These are phyloP conservation scores for Erithacus rubecula DNA, from an alignment of 2,797 vertebrate species.

Conservation along the genomic window DNA sequence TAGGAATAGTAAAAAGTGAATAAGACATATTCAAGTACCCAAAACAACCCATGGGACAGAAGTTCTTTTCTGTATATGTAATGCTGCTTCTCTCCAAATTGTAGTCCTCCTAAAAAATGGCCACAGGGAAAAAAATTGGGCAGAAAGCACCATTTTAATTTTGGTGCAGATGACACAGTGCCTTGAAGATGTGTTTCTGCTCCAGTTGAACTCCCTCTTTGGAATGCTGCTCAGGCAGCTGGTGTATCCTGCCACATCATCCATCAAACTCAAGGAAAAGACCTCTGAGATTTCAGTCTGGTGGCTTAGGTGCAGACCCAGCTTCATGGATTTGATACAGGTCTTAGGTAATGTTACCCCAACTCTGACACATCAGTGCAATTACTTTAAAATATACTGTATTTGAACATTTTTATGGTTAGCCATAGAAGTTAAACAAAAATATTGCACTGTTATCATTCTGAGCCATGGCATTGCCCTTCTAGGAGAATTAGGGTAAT, in stretches of 20 bases:
- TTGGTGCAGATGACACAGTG: not conserved
- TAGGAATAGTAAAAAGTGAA: not conserved
- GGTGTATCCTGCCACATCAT: not conserved
- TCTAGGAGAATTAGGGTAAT: not conserved
- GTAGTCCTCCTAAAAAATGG: not conserved
- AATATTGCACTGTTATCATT: not conserved
- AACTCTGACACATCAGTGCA: not conserved
- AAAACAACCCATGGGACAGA: not conserved
- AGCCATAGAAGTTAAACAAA: not conserved
- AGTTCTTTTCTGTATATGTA: not conserved
- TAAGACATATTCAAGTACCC: not conserved
- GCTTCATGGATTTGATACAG: not conserved
- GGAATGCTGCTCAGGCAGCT: not conserved
- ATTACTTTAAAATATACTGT: not conserved
- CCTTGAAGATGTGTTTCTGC: not conserved
- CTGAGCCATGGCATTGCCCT: not conserved
- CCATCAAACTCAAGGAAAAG: not conserved
- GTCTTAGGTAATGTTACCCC: not conserved
- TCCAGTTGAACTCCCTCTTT: not conserved
- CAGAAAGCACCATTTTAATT: not conserved
- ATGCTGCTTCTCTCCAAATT: not conserved
- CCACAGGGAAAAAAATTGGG: not conserved
- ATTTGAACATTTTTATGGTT: not conserved
- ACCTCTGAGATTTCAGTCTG: not conserved
- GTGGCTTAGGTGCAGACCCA: not conserved